Conservation (phyloP, 1,140 invertebrate genomes). For the Camponotus vicinus region DNA sequence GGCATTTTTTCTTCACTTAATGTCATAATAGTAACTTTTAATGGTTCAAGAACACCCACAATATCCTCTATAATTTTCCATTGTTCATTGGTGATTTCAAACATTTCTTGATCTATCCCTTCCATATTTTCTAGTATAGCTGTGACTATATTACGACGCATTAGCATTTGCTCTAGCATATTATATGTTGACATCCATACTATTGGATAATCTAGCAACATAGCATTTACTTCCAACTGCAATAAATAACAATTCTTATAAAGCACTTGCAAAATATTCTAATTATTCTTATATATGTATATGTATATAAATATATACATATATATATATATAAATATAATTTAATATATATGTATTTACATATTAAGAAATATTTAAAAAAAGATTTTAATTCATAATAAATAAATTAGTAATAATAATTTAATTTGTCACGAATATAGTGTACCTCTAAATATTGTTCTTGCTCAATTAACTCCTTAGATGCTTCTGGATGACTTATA, state of each 20-base stretch:
- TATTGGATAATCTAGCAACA: conserved; percentile 84
- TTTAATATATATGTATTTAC: not conserved
- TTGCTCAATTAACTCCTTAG: conserved; percentile 81
- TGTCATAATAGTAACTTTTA: conserved; percentile 87
- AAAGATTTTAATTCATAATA: not conserved
- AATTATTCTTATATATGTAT: not conserved
- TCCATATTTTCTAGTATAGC: conserved; percentile 81
- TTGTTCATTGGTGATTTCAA: conserved; percentile 82
- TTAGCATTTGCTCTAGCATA: conserved; percentile 86
- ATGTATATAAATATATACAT: not conserved
- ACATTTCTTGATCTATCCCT: conserved; percentile 76
- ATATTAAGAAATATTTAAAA: not conserved
- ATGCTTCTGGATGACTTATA: conserved; percentile 78
- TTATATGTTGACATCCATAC: conserved; percentile 87
- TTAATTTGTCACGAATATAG: not conserved
- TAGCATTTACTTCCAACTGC: conserved; percentile 83
- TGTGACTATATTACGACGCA: conserved; percentile 80
- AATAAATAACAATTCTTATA: conserved; percentile 54
- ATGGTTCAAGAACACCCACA: conserved; percentile 85
- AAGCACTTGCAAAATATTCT: conserved; percentile 31
- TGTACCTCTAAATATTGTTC: conserved; percentile 85
- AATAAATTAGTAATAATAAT: too few species aligned
- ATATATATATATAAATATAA: too few species aligned
- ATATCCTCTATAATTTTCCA: conserved; percentile 86
- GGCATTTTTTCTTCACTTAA: conserved; percentile 87